Evolutionary conservation across 2,797 vertebrate genomes (phyloP).

Genomic region (Aulostomus chinensis): DNA sequence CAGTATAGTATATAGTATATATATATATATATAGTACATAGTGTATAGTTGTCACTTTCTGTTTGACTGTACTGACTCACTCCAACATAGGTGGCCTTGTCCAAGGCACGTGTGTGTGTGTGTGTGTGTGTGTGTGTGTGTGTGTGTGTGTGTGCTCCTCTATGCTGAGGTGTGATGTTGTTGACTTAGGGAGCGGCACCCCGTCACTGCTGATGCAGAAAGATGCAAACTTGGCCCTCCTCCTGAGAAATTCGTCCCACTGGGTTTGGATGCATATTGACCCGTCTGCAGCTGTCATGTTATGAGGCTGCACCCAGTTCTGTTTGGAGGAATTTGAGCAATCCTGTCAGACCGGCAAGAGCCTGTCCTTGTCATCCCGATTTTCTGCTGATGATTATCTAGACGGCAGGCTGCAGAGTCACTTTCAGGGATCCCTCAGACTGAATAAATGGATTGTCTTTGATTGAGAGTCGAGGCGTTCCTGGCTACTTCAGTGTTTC

Average conservation of each 20-base stretch:
- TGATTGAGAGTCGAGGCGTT: too few species aligned
- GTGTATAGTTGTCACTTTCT: too few species aligned
- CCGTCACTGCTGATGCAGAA: conserved; percentile 16
- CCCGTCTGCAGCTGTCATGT: neutral
- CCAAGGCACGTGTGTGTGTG: too few species aligned
- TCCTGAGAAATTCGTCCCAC: conserved; percentile 12
- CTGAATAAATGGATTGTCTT: conserved; percentile 30
- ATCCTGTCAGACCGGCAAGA: neutral
- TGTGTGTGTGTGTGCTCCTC: too few species aligned
- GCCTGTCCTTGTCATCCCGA: conserved; percentile 4
- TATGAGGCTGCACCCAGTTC: conserved; percentile 6
- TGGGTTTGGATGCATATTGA: conserved; percentile 1
- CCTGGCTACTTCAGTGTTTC: conserved; percentile 14
- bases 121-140: too few species aligned
- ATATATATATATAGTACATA: too few species aligned
- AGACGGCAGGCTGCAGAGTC: conserved; percentile 15
- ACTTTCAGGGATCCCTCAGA: too few species aligned
- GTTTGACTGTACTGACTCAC: too few species aligned
- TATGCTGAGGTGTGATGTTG: conserved; percentile 22
- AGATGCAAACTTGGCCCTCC: conserved; percentile 27
- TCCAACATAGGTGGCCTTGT: too few species aligned
- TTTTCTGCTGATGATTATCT: conserved; percentile 32
- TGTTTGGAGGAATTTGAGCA: conserved; percentile 4
- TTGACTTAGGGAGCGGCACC: conserved; percentile 7
- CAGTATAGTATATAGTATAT: too few species aligned